Evolutionary conservation across 2,888 invertebrate genomes (phyloP).

Genomic region (Sinelater perroti): DNA sequence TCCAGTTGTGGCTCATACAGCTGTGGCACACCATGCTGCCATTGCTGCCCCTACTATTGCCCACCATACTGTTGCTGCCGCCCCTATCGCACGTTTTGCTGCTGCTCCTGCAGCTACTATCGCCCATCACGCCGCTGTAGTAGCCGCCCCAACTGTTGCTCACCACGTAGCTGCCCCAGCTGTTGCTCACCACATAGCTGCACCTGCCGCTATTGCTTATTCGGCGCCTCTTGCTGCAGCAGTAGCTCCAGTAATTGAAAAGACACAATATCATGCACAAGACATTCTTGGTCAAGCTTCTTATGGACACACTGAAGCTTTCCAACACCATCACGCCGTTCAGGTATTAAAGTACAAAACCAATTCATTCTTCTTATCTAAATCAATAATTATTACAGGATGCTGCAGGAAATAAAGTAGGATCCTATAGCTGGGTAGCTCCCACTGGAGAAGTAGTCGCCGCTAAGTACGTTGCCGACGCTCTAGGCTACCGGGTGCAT

Average conservation of each 20-base stretch:
- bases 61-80: conserved; percentile 4
- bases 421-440: conserved; percentile 61
- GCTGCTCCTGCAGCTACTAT: conserved; percentile 7
- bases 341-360: conserved; percentile 42
- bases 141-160: conserved; percentile 49
- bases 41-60: conserved; percentile 9
- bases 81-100: background rate
- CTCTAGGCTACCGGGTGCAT: conserved; percentile 59
- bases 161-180: conserved; percentile 33
- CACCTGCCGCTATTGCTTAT: conserved; percentile 41
- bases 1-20: background rate
- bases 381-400: conserved; percentile 45
- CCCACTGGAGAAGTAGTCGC: conserved; percentile 60
- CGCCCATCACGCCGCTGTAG: conserved; percentile 46
- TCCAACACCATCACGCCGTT: conserved; percentile 57
- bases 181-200: conserved; percentile 44
- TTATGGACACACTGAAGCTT: conserved; percentile 58
- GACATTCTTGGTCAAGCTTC: conserved; percentile 58
- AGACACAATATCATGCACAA: conserved; percentile 60
- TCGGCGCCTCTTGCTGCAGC: conserved; percentile 46
- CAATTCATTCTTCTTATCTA: background rate
- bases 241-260: conserved; percentile 46
- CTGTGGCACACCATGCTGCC: conserved; percentile 3
- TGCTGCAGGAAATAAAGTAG: conserved; percentile 58
- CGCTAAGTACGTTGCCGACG: conserved; percentile 61